Conservation (phyloP, 1,140 invertebrate genomes). For the Holcopasites calliopsidis region DNA sequence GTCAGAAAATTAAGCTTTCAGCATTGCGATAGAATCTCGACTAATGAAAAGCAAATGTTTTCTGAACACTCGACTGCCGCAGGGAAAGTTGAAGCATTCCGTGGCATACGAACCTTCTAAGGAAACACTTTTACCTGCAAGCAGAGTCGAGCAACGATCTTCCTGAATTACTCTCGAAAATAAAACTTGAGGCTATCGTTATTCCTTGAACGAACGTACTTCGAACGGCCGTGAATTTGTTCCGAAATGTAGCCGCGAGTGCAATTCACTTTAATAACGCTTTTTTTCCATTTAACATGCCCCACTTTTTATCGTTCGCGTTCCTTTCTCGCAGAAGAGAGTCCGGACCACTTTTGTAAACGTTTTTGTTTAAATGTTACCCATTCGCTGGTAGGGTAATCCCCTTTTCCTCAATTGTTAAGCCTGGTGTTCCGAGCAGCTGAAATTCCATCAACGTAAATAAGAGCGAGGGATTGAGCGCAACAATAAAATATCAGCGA, state of each 20-base stretch:
- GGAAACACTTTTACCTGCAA: background rate
- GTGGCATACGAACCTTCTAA: background rate
- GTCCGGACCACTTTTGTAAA: too few species aligned
- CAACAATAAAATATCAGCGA: background rate
- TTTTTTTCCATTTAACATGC: background rate
- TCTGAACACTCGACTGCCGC: background rate
- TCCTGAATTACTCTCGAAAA: constrained; percentile 2
- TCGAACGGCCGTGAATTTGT: background rate
- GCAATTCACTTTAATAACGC: constrained; percentile 1
- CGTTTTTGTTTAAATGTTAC: background rate
- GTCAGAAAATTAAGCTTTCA: too few species aligned
- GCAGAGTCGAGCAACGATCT: background rate
- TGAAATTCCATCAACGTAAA: background rate
- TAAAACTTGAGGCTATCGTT: constrained; percentile 12
- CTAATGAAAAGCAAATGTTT: constrained; percentile 29
- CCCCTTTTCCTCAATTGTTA: background rate
- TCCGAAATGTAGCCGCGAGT: background rate
- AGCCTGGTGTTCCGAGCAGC: background rate
- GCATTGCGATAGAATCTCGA: background rate
- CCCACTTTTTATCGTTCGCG: background rate
- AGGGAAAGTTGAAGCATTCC: background rate
- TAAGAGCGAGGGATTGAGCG: background rate
- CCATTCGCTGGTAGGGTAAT: background rate
- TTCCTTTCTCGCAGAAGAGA: background rate
- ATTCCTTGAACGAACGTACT: background rate